Base-by-base conservation (phyloP, 2,797 vertebrate genomes). In the Hyperoplus immaculatus region DNA sequence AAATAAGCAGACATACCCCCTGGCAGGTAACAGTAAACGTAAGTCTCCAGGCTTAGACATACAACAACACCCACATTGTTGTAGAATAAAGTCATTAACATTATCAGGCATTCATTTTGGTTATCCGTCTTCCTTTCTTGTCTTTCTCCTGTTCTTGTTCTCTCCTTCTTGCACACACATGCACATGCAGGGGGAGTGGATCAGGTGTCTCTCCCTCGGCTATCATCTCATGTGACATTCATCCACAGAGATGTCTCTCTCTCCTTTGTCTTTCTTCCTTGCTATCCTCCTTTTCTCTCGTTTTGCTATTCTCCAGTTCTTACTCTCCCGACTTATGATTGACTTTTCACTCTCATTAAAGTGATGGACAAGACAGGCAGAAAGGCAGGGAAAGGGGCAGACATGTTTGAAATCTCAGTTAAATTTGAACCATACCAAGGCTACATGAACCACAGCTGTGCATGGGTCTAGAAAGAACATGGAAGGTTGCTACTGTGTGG, bases 301-400 rank as follows among this genome's bases (percentile, higher is more conserved):
- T 45, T 64, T 42, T 66, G 45, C 57, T 73, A 38, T 72, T 71
- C 59, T 69, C 50, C 41, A 21, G 45, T 43, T 13, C 56, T 1
- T 58, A 68, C 46, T 15, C 16, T 39, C 39, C 38, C 54, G 55
- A 67, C 73, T 85, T 2, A 14, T 8, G n/a, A 58, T 66, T 69
- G 65, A 78, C 72, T 81, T 82, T 80, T 76, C 58, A 46, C 70
- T 41, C 63, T 85, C 72, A 80, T 87, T 91, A 91, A 85, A 85
- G 73, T 86, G 83, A 89, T 78, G 77, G 77, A 86, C 69, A 62
- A 73, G 81, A 87, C 54, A 49, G 69, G 55, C 16, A 60, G 60
- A 61, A 70, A 41, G 63, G 54, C 50, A 49, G 16, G 6, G 14
- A 50, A 18, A 2, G 36, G 54, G 3, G 21, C 16, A 63, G 36